Evolutionary conservation across 2,888 invertebrate genomes (phyloP).

Genomic region (Panopea generosa): DNA sequence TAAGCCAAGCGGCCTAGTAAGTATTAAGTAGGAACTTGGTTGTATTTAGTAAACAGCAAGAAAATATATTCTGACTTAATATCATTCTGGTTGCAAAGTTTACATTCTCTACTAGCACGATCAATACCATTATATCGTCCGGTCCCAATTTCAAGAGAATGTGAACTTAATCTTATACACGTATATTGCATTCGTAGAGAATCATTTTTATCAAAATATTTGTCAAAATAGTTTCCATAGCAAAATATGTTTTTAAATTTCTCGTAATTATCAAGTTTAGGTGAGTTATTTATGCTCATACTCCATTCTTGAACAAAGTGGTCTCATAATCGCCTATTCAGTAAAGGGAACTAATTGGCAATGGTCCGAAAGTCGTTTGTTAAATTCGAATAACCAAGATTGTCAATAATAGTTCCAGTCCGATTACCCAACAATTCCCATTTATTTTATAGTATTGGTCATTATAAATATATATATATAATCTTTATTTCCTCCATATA

Average conservation of each 20-base stretch:
- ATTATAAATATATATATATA: background rate
- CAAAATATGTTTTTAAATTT: conserved; percentile 15
- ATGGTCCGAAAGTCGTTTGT: background rate
- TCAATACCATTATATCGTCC: too few species aligned
- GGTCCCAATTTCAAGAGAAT: conserved; percentile 9
- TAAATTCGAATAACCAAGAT: too few species aligned
- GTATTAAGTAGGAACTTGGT: background rate
- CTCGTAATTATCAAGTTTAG: conserved; percentile 14
- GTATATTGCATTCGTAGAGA: conserved; percentile 5
- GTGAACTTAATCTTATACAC: conserved; percentile 1
- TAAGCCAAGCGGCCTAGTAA: background rate
- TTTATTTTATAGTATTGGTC: background rate
- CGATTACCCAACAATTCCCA: background rate
- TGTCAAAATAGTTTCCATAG: conserved; percentile 4
- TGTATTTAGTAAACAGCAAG: background rate
- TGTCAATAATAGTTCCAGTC: background rate
- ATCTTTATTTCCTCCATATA: too few species aligned
- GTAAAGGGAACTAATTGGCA: conserved; percentile 4
- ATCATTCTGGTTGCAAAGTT: background rate
- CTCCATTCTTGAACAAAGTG: conserved; percentile 8
- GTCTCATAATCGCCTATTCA: conserved; percentile 8
- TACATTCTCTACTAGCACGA: conserved; percentile 10
- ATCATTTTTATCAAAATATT: conserved; percentile 22
- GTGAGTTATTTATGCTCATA: background rate
- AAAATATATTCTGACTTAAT: conserved; percentile 9